Base-by-base conservation (phyloP, 2,888 invertebrate species). In the Phorcus lineatus region DNA sequence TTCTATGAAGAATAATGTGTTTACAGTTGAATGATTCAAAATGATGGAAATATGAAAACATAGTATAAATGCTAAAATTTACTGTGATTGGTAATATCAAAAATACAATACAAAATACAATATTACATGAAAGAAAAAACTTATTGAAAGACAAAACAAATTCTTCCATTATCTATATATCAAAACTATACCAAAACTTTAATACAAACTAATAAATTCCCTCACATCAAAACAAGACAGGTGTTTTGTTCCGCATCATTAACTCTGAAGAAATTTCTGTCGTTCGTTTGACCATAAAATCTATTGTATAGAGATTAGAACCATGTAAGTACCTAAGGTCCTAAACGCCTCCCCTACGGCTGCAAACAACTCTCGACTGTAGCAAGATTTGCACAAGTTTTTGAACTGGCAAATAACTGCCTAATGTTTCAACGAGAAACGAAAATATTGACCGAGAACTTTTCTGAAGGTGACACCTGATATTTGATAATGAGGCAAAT, bases 351-450 rank as follows among this genome's bases (percentile, higher is more conserved):
- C 11, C 31, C 70, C 70, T 57, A 24, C 70, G 11, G 70, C 16
- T 31, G 36, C 28, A 70, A 28, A 36, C 70, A 31, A n/a, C 36
- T 36, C 19, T 19, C 70, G 36, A 70, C 40, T 70, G 70, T 70
- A 36, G 19, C 70, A 40, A 70, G 40, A 40, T 31, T 70, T 70
- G 36, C 70, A 11, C 40, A 40, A 31, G 70, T 28, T 70, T 70
- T 70, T 70, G 36, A 70, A 19, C 36, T 31, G 40, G 11, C 31
- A 70, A 70, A 70, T 70, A 70, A 70, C 70, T 70, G 40, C 31
- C 70, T 36, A 70, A 31, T 70, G 70, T 70, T 70, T 70, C 70
- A 70, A 36, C 40, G 70, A 70, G 70, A 70, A 70, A 70, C 19
- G 70, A 70, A 28, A 70, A 70, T 70, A 70, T 70, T 70, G 70